Conservation (phyloP, 2,797 vertebrate genomes). For the Mycteria americana region DNA sequence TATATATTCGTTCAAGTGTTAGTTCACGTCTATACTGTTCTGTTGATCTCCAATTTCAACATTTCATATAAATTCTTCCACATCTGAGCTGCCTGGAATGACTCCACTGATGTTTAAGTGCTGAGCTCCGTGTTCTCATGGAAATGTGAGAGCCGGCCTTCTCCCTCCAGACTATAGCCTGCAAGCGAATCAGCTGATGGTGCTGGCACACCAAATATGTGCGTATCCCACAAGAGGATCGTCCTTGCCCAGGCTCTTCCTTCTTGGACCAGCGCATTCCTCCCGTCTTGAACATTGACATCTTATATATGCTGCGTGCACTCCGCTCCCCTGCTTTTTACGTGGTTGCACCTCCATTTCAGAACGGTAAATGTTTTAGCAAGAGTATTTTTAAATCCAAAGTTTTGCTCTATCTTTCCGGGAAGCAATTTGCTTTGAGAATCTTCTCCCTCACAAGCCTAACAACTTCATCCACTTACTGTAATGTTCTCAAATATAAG, state of each 20-base stretch:
- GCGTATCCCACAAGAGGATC: neutral
- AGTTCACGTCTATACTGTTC: neutral
- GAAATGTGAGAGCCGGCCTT: neutral
- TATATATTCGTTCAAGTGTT: neutral
- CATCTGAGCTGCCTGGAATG: neutral
- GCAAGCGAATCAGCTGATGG: neutral
- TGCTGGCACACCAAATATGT: neutral
- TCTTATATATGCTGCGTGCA: neutral
- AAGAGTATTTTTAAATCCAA: neutral
- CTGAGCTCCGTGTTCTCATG: neutral
- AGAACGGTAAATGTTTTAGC: neutral
- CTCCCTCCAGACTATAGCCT: neutral
- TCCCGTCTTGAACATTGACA: neutral
- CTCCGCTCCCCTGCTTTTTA: neutral
- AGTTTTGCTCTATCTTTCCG: neutral
- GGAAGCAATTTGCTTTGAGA: conserved; percentile 24
- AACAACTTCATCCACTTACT: conserved; percentile 31
- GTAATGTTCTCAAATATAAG: conserved; percentile 34
- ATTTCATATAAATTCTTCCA: neutral
- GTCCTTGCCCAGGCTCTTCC: neutral
- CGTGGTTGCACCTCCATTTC: neutral
- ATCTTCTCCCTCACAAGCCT: neutral
- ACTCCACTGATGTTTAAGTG: neutral
- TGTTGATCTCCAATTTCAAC: neutral
- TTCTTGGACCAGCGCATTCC: neutral